Evolutionary conservation across 1,140 invertebrate genomes (phyloP), one percentile per base, ranked within the genome.

Genomic region (Battus philenor): DNA sequence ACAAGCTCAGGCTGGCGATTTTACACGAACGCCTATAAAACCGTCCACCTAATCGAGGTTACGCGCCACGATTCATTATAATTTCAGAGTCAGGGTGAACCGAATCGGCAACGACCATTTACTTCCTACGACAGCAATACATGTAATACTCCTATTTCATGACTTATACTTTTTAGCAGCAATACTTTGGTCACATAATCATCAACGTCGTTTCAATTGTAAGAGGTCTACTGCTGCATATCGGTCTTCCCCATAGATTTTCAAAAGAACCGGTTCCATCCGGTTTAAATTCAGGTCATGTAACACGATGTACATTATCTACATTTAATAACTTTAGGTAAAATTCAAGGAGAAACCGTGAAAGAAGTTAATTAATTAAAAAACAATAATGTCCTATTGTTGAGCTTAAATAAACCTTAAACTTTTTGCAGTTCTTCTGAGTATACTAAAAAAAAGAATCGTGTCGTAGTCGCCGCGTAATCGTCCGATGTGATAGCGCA

Each of bases 71-170:
- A 47, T 65, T 57, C 52, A 61, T 65, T 68, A 62, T 65, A 65
- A 64, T 70, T 67, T 70, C 60, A 62, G 63, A 51, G 57, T 63
- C 60, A 63, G 60, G 60, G 56, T 59, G 56, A 63, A 24, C 41
- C 29, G 45, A 55, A 56, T 13, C 11, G 18, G n/a, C 8, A n/a
- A n/a, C 3, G 11, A 4, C 30, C 2, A 15, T 39, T 39, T 39
- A 39, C 20, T 26, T 2, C 8, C 11, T 7, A 39, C 36, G 36
- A 26, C 6, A 15, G n/a, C 20, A 5, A 11, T 36, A 22, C 17
- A 9, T n/a, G n/a, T n/a, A n/a, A n/a, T n/a, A n/a, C n/a, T n/a
- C n/a, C n/a, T n/a, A n/a, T n/a, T n/a, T n/a, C n/a, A n/a, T n/a
- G n/a, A n/a, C n/a, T n/a, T n/a, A n/a, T n/a, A n/a, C n/a, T n/a